Percentiles rank a stretch among this genome's conserved stretches.
Conservation (phyloP, 2,113 vertebrate species). For the Ancistrus triradiatus region DNA sequence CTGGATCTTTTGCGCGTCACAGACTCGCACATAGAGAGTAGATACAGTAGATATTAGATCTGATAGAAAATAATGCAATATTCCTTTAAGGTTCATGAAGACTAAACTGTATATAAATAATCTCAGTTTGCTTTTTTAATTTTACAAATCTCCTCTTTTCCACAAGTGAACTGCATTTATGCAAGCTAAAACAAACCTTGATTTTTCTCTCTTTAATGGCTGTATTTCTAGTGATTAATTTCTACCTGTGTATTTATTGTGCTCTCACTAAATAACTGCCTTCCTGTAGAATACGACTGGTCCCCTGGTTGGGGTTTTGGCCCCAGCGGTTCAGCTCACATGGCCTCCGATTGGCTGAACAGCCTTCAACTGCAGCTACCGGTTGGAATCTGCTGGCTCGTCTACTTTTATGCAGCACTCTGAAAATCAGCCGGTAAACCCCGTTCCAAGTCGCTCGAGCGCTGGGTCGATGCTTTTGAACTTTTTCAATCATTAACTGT, state of each 20-base stretch:
- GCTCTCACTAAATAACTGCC: conserved; percentile 7
- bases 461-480: not conserved
- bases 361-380: conserved; percentile 20
- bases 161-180: no score
- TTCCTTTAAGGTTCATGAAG: no score
- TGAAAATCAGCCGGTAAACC: conserved; percentile 27
- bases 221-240: no score
- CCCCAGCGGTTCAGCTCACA: conserved; percentile 32
- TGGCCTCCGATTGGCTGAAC: conserved; percentile 5
- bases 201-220: no score
- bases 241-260: not conserved
- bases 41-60: no score
- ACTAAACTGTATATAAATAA: no score
- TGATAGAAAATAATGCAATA: no score
- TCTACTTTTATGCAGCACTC: conserved; percentile 37
- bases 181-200: no score
- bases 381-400: conserved; percentile 26
- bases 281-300: conserved; percentile 56
- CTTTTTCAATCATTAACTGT: not conserved
- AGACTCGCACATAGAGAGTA: no score
- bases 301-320: conserved; percentile 50
- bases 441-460: not conserved
- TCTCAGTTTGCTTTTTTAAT: no score
- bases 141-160: no score
- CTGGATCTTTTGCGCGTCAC: no score